Evolutionary conservation across 2,113 vertebrate species (phyloP).

Genomic region (Xiphophorus couchianus): DNA sequence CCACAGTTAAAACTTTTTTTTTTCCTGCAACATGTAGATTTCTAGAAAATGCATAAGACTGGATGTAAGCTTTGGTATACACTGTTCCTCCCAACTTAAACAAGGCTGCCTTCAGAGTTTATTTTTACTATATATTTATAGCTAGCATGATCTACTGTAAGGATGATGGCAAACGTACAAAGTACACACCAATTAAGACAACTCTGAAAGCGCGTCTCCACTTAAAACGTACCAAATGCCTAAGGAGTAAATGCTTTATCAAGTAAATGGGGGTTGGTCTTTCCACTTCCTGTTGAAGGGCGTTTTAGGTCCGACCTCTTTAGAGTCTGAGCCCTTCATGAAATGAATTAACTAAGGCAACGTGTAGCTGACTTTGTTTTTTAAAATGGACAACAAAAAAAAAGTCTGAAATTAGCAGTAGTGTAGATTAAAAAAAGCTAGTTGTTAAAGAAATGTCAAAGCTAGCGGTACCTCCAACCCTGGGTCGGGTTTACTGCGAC

Average conservation of each 20-base stretch:
- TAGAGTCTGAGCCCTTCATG: slow-evolving; percentile 60
- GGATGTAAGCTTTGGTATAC: slow-evolving; percentile 87
- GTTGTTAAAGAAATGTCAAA: not conserved
- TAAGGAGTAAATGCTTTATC: slow-evolving; percentile 65
- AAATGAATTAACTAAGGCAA: slow-evolving; percentile 76
- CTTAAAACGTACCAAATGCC: slow-evolving; percentile 51
- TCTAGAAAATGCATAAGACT: slow-evolving; percentile 86
- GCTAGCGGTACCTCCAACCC: slow-evolving; percentile 44
- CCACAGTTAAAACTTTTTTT: slow-evolving; percentile 53
- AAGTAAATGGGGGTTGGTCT: slow-evolving; percentile 59
- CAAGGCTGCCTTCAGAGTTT: slow-evolving; percentile 36
- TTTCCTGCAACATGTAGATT: slow-evolving; percentile 70
- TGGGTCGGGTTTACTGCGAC: slow-evolving; percentile 57
- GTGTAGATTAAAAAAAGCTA: slow-evolving; percentile 28
- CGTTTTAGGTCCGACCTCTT: slow-evolving; percentile 65
- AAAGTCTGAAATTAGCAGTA: slow-evolving; percentile 7
- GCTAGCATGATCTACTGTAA: slow-evolving; percentile 32
- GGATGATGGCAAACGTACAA: slow-evolving; percentile 45
- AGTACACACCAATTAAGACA: slow-evolving; percentile 50
- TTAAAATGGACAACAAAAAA: too few species aligned
- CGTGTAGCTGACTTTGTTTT: slow-evolving; percentile 39
- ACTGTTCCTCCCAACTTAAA: slow-evolving; percentile 63
- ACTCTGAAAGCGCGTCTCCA: slow-evolving; percentile 38
- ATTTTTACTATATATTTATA: slow-evolving; percentile 23
- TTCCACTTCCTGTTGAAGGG: slow-evolving; percentile 53